Evolutionary conservation across 1,140 invertebrate genomes (phyloP), one percentile per base, ranked within the genome.

Genomic region (Andrena cerasifolii): DNA sequence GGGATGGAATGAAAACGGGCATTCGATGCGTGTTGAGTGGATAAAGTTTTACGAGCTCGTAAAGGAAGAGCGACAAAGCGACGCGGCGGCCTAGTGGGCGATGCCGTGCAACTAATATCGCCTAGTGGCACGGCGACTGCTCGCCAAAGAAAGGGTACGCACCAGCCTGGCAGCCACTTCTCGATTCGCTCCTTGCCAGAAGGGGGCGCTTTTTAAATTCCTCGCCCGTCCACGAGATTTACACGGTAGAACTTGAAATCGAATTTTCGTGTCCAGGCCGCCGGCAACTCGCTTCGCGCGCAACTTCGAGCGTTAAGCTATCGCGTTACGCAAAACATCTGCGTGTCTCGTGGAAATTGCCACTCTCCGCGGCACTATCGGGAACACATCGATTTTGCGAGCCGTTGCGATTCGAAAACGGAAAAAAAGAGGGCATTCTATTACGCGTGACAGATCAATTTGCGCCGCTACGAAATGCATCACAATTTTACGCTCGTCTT

Each of bases 41-140:
- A 76, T 40, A 68, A 68, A 77, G 40, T 61, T 68, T 56, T 54
- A 40, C n/a, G 74, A 71, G 54, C 28, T 28, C 18, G 43, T 51
- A 71, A 65, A 62, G n/a, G 26, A 58, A 53, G 40, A 40, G 43
- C 21, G 58, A 65, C 66, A 40, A 78, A 78, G 24, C 36, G 40
- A 16, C n/a, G n/a, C n/a, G n/a, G n/a, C n/a, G n/a, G n/a, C n/a
- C n/a, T 24, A 51, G 33, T 21, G 49, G 31, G 21, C 8, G 71
- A 79, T 58, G 66, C 43, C 33, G 26, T 4, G 62, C 58, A 61
- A 79, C 71, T 67, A 79, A 75, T 74, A 28, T 36, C n/a, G 14
- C 14, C 4, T 36, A 45, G 53, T 36, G 14, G 0, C 45, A 8
- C 28, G 51, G n/a, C 43, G 31, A 61, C 36, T 21, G 6, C 0